Conservation (phyloP, 2,888 invertebrate genomes). For the Sesia apiformis region DNA sequence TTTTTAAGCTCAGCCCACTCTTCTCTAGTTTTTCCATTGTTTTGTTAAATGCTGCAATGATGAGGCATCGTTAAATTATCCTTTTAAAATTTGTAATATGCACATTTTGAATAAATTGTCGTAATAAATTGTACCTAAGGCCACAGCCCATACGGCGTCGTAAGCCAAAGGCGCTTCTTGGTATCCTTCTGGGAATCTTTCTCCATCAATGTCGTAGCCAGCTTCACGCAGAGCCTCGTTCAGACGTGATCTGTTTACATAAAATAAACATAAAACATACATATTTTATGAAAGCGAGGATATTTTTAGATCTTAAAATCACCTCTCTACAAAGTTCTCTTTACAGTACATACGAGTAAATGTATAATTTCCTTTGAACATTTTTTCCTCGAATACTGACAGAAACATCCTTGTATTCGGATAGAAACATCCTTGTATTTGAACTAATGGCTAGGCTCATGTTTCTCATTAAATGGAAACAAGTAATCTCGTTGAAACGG, state of each 20-base stretch:
- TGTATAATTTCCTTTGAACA: too few relatives aligned
- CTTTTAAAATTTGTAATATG: neutral
- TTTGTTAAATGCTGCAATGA: constrained; percentile 90
- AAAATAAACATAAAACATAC: constrained; percentile 3
- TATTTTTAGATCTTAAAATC: too few relatives aligned
- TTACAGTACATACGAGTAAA: too few relatives aligned
- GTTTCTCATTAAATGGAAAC: neutral
- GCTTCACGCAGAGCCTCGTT: constrained; percentile 86
- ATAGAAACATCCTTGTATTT: neutral
- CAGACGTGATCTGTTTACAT: constrained; percentile 78
- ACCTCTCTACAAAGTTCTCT: too few relatives aligned
- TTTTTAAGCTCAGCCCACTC: constrained; percentile 88
- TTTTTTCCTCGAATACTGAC: too few relatives aligned
- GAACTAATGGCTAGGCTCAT: neutral
- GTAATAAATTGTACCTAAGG: constrained; percentile 78
- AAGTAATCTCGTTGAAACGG: neutral
- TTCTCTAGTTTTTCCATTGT: constrained; percentile 91
- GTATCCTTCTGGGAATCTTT: constrained; percentile 93
- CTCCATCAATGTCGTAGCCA: constrained; percentile 90
- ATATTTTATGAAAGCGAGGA: too few relatives aligned
- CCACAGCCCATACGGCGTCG: constrained; percentile 99
- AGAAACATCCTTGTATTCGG: neutral
- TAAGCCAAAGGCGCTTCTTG: constrained; percentile 99
- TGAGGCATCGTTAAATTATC: neutral
- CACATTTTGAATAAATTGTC: neutral